These are phyloP conservation scores for Diachrysia chrysitis DNA, from an alignment of 2,888 invertebrate genomes.

Conservation along the genomic window DNA sequence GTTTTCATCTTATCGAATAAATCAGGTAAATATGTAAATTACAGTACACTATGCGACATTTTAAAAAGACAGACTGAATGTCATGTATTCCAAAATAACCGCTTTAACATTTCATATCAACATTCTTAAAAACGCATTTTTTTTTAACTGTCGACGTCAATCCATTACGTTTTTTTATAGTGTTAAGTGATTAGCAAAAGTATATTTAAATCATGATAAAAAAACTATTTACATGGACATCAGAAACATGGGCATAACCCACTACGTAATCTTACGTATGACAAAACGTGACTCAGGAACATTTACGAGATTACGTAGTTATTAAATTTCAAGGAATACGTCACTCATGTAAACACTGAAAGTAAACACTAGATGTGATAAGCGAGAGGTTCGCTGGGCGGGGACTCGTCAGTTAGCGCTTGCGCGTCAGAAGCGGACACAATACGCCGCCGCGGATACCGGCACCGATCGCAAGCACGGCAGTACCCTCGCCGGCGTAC, in stretches of 20 bases:
- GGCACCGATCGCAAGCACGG: slow-evolving; percentile 45
- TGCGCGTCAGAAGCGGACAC: slow-evolving; percentile 75
- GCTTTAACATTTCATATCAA: not conserved
- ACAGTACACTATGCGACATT: too few relatives aligned
- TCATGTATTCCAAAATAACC: too few relatives aligned
- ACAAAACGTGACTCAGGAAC: slow-evolving; percentile 53
- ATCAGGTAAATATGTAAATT: too few relatives aligned
- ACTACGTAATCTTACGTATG: slow-evolving; percentile 23
- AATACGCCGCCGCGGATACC: slow-evolving; percentile 68
- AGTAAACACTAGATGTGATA: slow-evolving; percentile 73
- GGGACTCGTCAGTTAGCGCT: slow-evolving; percentile 78
- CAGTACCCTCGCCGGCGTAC: slow-evolving; percentile 31
- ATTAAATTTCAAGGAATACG: slow-evolving; percentile 70
- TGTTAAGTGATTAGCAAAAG: not conserved
- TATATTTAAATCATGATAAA: not conserved
- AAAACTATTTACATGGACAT: not conserved
- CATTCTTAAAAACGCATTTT: not conserved
- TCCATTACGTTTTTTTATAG: not conserved
- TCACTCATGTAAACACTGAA: slow-evolving; percentile 77
- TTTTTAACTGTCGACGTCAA: not conserved
- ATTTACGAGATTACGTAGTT: slow-evolving; percentile 27
- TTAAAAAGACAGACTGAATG: too few relatives aligned
- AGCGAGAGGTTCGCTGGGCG: slow-evolving; percentile 66
- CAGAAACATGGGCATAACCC: slow-evolving; percentile 26
- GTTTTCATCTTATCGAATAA: too few relatives aligned